Base-by-base conservation (phyloP, 2,888 invertebrate genomes). In the Aleiodes testaceus region DNA sequence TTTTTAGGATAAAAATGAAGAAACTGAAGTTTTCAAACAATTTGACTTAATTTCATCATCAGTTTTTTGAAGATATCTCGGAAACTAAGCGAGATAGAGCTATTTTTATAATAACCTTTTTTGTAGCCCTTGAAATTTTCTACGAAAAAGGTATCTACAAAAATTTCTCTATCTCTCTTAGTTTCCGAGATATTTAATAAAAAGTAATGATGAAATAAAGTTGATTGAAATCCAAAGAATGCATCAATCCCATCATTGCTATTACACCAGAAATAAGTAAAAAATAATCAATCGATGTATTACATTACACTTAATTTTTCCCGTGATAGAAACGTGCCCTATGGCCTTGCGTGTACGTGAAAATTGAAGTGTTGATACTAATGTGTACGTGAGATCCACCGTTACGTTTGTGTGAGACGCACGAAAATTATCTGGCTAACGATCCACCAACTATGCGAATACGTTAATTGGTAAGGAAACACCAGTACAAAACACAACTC, bases 381-480 rank as follows among this genome's bases (percentile, higher is more conserved):
- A 53, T 14, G 53, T 36, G 59, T 59, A 59, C 26, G 26, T 36
- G 36, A 6, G 16, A 30, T 68, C 59, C 59, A 59, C 55, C 59
- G 55, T 68, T 53, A 55, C 45, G 16, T 18, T 36, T 59, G 59
- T 63, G 30, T 47, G 16, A 47, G 30, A 68, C 47, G 30, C 36
- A 68, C 59, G 55, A 68, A 68, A 68, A 68, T 68, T 66, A 53
- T 53, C 66, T 55, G 26, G 30, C 67, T 68, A 68, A 59, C 67
- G 59, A 59, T 68, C 59, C 55, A 36, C 47, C 59, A 59, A 59
- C 18, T 59, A 42, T 59, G 55, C 53, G 50, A 66, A 44, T 61
- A 66, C 70, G 26, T 49, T 70, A 70, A 70, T 70, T 70, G 66
- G 70, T 70, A 66, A 66, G 59, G 70, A 70, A 70, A 70, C 55